Percentiles rank a stretch among this genome's conserved stretches.
Evolutionary conservation across 2,113 vertebrate genomes (phyloP).

Genomic region (Planiliza haematocheilus): DNA sequence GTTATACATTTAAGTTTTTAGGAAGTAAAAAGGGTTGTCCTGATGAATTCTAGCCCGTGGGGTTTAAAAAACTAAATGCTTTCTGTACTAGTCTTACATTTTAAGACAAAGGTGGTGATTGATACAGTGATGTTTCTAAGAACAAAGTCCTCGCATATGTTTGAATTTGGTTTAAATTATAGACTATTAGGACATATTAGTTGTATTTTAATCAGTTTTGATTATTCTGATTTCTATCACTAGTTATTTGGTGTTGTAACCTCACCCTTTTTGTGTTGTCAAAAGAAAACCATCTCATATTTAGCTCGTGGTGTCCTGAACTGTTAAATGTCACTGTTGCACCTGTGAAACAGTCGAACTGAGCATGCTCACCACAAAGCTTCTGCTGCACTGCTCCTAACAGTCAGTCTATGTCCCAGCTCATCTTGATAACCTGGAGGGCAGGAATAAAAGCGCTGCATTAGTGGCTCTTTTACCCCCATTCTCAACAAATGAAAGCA

Average conservation of each 20-base stretch:
- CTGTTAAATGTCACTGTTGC: constrained; percentile 4
- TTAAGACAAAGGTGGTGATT: background rate
- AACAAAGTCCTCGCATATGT: no score
- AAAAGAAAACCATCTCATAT: no score
- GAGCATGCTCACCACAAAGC: constrained; percentile 30
- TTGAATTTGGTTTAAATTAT: no score
- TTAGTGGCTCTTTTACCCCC: constrained; percentile 94
- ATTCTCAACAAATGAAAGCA: constrained; percentile 95
- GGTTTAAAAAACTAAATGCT: constrained; percentile 6
- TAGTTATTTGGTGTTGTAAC: background rate
- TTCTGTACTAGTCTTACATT: constrained; percentile 9
- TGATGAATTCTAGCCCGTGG: background rate
- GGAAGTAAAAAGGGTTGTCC: constrained; percentile 10
- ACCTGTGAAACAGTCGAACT: constrained; percentile 39
- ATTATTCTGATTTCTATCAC: background rate
- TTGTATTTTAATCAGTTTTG: no score
- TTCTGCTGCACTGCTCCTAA: constrained; percentile 47
- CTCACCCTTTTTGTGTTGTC: background rate
- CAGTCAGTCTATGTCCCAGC: constrained; percentile 82
- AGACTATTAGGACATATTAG: no score
- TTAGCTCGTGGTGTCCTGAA: background rate
- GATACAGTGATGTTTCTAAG: background rate
- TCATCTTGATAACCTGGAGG: constrained; percentile 95
- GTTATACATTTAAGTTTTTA: constrained; percentile 29
- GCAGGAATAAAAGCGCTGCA: constrained; percentile 91